Base-by-base conservation (phyloP, 2,113 vertebrate genomes). In the Tursiops truncatus region DNA sequence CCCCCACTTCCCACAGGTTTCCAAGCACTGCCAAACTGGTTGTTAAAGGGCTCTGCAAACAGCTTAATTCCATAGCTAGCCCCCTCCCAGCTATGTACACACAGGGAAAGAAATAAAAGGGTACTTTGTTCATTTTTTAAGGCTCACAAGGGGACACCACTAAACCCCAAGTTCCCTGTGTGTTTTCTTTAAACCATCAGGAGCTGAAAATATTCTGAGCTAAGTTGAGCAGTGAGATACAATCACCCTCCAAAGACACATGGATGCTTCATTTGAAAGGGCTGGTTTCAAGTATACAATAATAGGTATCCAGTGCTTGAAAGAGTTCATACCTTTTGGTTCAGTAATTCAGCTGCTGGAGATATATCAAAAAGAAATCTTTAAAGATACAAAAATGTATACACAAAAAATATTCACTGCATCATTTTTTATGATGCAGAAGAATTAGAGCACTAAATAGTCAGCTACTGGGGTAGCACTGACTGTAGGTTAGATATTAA, bases 41-140 rank as follows among this genome's bases (percentile, higher is more conserved):
- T 73, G 86, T 84, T 90, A 89, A 93, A 95, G 53, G 60, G 18
- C 71, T n/a, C 44, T 60, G 36, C 86, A 98, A 91, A 81, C 1
- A 63, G 7, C 20, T 25, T 79, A 90, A 67, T 97, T 94, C 91
- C 92, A 67, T 33, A 73, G 77, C 90, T 41, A 76, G 14, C 67
- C 76, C 85, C 70, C 53, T 96, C 79, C 90, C 95, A 58, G 80
- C 87, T 84, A 88, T 31, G 65, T 62, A 84, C 82, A 97, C 94
- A 96, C 84, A 96, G 25, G 41, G 60, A 93, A 85, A 89, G 36
- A 96, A 91, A 93, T 77, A 96, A 96, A 97, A 94, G 33, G 58
- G 80, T 13, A 83, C 90, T 88, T 92, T 71, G 79, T 96, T 95
- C 95, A 89, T 87, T 83, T 89, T 83, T 93, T 81, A 95, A 94